Percentiles rank a stretch among this genome's conserved stretches.
Evolutionary conservation across 2,797 vertebrate species (phyloP).

Genomic region (Sebastes taczanowskii): DNA sequence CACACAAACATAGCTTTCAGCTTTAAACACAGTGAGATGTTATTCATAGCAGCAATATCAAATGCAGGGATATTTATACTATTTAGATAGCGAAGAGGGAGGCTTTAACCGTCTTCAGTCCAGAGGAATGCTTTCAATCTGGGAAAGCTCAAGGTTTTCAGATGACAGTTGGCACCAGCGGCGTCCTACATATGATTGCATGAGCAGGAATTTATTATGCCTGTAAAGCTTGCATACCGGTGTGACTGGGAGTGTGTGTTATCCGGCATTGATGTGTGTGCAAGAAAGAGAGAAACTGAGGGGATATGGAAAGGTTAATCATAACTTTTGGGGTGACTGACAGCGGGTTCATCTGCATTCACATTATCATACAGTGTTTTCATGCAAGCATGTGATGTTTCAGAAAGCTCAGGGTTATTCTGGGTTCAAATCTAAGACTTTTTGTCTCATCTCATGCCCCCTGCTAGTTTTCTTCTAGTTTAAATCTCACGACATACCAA

Average conservation of each 20-base stretch:
- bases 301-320: neutral
- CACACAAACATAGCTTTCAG: neutral
- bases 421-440: neutral
- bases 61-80: neutral
- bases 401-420: neutral
- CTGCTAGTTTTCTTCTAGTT: neutral
- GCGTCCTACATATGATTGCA: slow-evolving; percentile 26
- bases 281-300: neutral
- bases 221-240: slow-evolving; percentile 40
- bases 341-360: neutral
- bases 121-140: slow-evolving; percentile 55
- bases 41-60: neutral
- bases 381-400: neutral
- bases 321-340: neutral
- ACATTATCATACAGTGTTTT: neutral
- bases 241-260: slow-evolving; percentile 1
- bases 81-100: neutral
- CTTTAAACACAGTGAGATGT: neutral
- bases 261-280: neutral
- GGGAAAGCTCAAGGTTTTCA: slow-evolving; percentile 37
- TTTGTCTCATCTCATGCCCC: neutral
- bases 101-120: neutral
- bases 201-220: slow-evolving; percentile 58
- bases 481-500: neutral
- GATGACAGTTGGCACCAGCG: slow-evolving; percentile 47